Evolutionary conservation across 64 coral and sea anemone species (phyloP).

Genomic region (Anthopleura sola): DNA sequence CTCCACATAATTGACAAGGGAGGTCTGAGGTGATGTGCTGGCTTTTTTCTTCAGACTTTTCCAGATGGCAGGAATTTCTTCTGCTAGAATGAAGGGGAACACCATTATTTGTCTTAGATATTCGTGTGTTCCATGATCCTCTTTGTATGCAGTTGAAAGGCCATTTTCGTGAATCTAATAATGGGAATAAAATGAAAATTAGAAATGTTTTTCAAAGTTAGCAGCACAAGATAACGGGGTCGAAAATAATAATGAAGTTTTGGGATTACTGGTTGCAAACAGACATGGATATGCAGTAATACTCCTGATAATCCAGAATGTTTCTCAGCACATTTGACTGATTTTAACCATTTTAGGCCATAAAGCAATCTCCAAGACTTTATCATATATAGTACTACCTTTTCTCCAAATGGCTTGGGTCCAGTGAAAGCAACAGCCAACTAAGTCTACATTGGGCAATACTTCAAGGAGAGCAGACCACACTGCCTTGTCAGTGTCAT

Average conservation of each 20-base stretch:
- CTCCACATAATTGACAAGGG: neutral
- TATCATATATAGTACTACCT: neutral
- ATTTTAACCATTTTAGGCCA: too few species aligned
- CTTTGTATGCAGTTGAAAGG: neutral
- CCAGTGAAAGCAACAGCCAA: slow-evolving; percentile 34
- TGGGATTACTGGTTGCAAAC: too few species aligned
- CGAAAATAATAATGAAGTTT: too few species aligned
- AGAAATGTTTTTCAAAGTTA: neutral
- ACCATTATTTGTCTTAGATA: neutral
- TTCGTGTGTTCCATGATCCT: neutral
- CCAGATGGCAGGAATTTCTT: neutral
- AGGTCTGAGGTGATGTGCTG: neutral
- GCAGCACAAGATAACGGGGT: too few species aligned
- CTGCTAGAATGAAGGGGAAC: neutral
- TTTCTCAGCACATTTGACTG: too few species aligned
- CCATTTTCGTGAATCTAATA: neutral
- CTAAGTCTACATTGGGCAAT: neutral
- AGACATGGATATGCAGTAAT: too few species aligned
- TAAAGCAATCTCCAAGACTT: too few species aligned
- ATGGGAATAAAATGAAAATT: neutral
- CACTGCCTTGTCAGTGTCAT: slow-evolving; percentile 21
- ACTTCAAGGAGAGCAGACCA: slow-evolving; percentile 18
- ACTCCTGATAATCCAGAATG: too few species aligned
- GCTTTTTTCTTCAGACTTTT: neutral
- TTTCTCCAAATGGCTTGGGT: slow-evolving; percentile 38